These are phyloP conservation scores for Hoplodrina blanda DNA, from an alignment of 2,888 invertebrate species.

Conservation along the genomic window DNA sequence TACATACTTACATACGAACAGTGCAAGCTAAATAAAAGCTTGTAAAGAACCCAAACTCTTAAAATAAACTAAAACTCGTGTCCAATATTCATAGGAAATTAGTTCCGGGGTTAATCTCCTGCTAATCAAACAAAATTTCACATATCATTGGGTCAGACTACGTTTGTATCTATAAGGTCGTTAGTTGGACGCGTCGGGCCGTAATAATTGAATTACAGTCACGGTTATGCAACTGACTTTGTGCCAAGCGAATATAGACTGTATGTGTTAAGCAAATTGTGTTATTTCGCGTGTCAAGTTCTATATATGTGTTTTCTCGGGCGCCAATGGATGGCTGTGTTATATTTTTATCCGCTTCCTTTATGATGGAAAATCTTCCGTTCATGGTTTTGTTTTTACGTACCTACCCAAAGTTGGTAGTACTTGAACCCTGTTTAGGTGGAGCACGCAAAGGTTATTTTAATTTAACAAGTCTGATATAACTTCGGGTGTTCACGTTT, in stretches of 20 bases:
- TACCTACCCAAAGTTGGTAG: neutral
- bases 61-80: conserved; percentile 18
- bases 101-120: conserved; percentile 48
- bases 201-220: conserved; percentile 86
- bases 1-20: too few relatives aligned
- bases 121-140: conserved; percentile 62
- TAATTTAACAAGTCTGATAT: neutral
- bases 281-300: conserved; percentile 55
- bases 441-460: neutral
- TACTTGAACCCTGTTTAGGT: neutral
- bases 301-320: conserved; percentile 44
- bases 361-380: conserved; percentile 38
- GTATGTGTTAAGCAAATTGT: conserved; percentile 56
- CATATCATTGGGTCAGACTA: conserved; percentile 57
- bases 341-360: conserved; percentile 52
- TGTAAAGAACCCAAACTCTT: too few relatives aligned
- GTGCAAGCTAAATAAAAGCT: too few relatives aligned
- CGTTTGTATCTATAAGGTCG: conserved; percentile 79
- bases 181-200: conserved; percentile 83
- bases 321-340: conserved; percentile 45
- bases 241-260: conserved; percentile 59
- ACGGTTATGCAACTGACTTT: conserved; percentile 70
- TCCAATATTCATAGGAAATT: conserved; percentile 47
- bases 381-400: conserved; percentile 24
- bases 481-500: too few relatives aligned